These are phyloP conservation scores for Rousettus leschenaultii DNA, from an alignment of 2,113 vertebrate genomes.

Conservation along the genomic window DNA sequence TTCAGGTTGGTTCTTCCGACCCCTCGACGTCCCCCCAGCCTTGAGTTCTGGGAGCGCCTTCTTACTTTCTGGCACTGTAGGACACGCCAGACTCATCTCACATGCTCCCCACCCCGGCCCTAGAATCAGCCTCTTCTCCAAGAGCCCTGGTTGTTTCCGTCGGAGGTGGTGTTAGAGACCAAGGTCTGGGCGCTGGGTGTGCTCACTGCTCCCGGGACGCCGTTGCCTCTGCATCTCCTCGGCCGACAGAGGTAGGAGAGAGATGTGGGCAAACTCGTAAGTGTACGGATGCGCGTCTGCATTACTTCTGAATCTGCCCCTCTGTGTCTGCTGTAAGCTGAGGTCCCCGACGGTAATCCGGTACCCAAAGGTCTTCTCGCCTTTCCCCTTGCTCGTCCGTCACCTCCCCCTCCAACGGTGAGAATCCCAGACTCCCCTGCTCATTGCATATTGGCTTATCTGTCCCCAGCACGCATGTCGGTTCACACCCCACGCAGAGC, in stretches of 20 bases:
- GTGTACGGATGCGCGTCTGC: rapidly evolving
- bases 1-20: background rate
- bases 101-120: rapidly evolving
- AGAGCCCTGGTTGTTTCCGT: rapidly evolving
- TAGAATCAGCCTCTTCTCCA: background rate
- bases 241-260: rapidly evolving
- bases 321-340: rapidly evolving
- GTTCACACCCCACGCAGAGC: background rate
- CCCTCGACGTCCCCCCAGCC: rapidly evolving
- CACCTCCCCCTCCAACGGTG: rapidly evolving
- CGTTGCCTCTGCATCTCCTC: rapidly evolving
- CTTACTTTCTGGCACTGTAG: rapidly evolving
- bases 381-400: rapidly evolving
- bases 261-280: rapidly evolving
- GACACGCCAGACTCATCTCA: rapidly evolving
- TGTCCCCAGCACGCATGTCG: rapidly evolving
- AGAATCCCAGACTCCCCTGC: rapidly evolving
- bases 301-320: rapidly evolving
- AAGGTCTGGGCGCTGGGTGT: rapidly evolving
- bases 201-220: rapidly evolving
- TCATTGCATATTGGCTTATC: rapidly evolving
- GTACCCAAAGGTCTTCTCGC: rapidly evolving
- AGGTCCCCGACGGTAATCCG: rapidly evolving
- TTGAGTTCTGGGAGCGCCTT: rapidly evolving
- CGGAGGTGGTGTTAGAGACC: background rate